Evolutionary conservation across 2,797 vertebrate species (phyloP), one percentile per base, ranked within the genome.

Genomic region (Petrocephalus sullivani): DNA sequence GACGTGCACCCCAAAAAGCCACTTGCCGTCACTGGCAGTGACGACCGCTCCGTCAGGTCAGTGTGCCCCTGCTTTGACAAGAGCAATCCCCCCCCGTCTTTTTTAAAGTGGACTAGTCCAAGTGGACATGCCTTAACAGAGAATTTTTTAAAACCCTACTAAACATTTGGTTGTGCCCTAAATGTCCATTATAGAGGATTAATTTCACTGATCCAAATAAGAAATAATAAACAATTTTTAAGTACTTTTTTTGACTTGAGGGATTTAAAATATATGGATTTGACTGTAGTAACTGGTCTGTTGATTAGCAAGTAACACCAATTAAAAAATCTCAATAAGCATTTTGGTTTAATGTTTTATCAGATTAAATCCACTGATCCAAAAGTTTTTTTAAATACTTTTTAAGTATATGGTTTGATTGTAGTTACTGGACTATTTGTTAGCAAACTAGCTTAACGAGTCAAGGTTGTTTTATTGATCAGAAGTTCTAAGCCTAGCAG

Each of bases 1-100:
- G 97, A 97, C 0, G 93, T 98, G 21, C 98, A 99, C 87, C 98
- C 98, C 85, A 99, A 98, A 92, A 98, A 99, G 88, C 97, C 97
- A 0, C 94, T 99, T 60, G 98, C 97, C 0, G 97, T 99, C 60
- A 99, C 98, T 0, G 98, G 98, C 89, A 98, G 98, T 0, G 98
- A 99, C 0, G 98, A 99, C 94, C 97, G 96, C 83, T 99, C 98
- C 0, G 97, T 99, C 90, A 95, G 98, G 98, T 98, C 75, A 91
- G 96, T 78, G 16, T 0, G 8, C 23, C 0, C 8, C 33, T 9
- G 3, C 16, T 19, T 19, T 9, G 0, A 8, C 12, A 28, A 41
- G 37, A 1, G 58, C 4, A 37, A 14, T 10, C 53, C 28, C 23
- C 6, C 16, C 41, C 7, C 6, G 19, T 12, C 14, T 78, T 41